A percentile compares a stretch with the other conserved stretches of the same genome.
These are phyloP conservation scores for Apoderus coryli DNA, from an alignment of 2,888 invertebrate species.

Conservation along the genomic window DNA sequence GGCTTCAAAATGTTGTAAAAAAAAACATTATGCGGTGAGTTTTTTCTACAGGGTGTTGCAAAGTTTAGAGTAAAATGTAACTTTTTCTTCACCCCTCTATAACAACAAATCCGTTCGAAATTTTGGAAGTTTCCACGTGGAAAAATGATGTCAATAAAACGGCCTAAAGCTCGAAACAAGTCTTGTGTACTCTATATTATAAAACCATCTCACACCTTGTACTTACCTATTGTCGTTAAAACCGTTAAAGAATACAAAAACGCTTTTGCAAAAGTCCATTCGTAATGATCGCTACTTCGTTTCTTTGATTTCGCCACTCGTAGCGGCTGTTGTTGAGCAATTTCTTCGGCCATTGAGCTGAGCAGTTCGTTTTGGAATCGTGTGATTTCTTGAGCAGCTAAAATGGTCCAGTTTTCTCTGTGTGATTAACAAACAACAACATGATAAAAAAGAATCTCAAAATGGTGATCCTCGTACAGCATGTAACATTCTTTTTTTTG, in stretches of 20 bases:
- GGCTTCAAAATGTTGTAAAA: no score
- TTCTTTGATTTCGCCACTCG: slow-evolving; percentile 31
- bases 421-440: no score
- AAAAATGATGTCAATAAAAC: no score
- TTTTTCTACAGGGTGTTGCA: no score
- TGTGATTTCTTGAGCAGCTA: slow-evolving; percentile 61
- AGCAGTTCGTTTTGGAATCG: slow-evolving; percentile 60
- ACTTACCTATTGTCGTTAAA: slow-evolving; percentile 80
- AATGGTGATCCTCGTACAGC: background rate
- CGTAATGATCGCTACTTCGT: slow-evolving; percentile 40
- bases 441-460: background rate
- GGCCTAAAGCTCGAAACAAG: no score
- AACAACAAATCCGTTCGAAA: no score
- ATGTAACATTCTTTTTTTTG: slow-evolving; percentile 31
- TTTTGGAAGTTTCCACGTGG: no score
- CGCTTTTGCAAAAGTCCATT: slow-evolving; percentile 81
- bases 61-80: no score
- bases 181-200: no score
- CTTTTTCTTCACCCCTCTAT: no score
- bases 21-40: no score
- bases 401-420: slow-evolving; percentile 73
- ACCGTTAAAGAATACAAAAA: slow-evolving; percentile 92
- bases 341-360: slow-evolving; percentile 64
- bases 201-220: no score
- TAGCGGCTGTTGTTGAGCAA: slow-evolving; percentile 33